Conservation (phyloP, 2,113 vertebrate species). For the Anhinga rufa region DNA sequence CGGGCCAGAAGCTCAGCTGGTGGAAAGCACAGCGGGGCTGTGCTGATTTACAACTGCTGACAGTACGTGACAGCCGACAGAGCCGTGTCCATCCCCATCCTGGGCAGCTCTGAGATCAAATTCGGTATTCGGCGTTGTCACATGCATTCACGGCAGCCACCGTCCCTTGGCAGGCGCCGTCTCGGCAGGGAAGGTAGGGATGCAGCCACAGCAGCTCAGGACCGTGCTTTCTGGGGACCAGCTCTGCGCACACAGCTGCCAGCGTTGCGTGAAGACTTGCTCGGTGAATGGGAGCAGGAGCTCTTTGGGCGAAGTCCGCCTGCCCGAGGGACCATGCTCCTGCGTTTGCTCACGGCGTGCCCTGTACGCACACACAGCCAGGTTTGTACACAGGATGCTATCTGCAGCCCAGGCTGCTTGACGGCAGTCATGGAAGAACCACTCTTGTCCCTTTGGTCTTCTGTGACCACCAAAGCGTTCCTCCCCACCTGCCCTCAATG, state of each 20-base stretch:
- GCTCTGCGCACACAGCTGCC: not conserved
- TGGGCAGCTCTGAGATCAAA: not conserved
- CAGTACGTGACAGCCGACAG: not conserved
- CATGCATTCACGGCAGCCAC: not conserved
- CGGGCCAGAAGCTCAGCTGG: not conserved
- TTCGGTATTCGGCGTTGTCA: not conserved
- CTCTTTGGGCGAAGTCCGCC: not conserved
- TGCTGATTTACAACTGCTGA: not conserved
- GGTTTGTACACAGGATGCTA: not conserved
- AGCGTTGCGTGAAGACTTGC: not conserved
- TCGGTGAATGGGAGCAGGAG: not conserved
- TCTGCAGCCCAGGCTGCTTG: not conserved
- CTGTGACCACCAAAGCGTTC: not conserved
- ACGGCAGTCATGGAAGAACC: not conserved
- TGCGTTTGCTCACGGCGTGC: too few species aligned
- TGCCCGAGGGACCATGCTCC: fast-evolving
- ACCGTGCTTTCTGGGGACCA: not conserved
- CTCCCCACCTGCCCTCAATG: not conserved
- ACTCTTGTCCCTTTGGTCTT: not conserved
- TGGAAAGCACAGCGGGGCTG: not conserved
- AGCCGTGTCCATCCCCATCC: not conserved
- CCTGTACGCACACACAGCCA: fast-evolving
- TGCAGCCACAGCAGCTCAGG: not conserved
- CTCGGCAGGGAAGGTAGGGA: not conserved
- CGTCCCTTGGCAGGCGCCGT: not conserved